Evolutionary conservation across 2,113 vertebrate genomes (phyloP), one percentile per base, ranked within the genome.

Genomic region (Zeus faber): DNA sequence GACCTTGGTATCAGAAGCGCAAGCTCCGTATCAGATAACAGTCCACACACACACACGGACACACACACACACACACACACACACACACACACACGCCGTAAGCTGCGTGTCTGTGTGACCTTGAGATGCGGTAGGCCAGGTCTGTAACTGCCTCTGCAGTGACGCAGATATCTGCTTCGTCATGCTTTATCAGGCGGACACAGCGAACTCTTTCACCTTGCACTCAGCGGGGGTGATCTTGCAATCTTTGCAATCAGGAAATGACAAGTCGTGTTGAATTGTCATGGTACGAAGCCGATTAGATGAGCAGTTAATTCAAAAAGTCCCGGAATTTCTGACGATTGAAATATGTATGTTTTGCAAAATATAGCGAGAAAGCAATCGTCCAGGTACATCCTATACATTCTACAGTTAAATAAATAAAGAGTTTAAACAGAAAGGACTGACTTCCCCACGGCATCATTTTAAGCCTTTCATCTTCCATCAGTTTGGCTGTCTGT

Each of bases 11-110:
- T 62, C 51, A 55, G 40, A 68, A 62, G 44, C 63, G 52, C 24
- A 52, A n/a, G 39, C 69, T 77, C 35, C n/a, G n/a, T n/a, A n/a
- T n/a, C 72, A 58, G 46, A 80, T 82, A 72, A 64, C 74, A 70
- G 48, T 29, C 39, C 44, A 35, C 9, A 35, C 3, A 35, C 26
- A 26, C 54, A 58, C 59, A 45, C 37, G 4, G 25, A 13, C 14
- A 43, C 17, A 24, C 10, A 24, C 21, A 14, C 9, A 23, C 21
- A 24, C 44, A 24, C 24, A 49, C 47, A 49, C 22, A 18, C 18
- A 33, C 39, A 16, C 21, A 8, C 27, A 8, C 37, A 41, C 6
- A 23, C 29, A 0, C 23, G 53, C 44, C 11, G 1, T n/a, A 44
- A n/a, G 31, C 16, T 7, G 16, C 14, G 53, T 54, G 33, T 53